Conservation (phyloP, 2,888 invertebrate species). For the Chalcosyrphus nemorum region DNA sequence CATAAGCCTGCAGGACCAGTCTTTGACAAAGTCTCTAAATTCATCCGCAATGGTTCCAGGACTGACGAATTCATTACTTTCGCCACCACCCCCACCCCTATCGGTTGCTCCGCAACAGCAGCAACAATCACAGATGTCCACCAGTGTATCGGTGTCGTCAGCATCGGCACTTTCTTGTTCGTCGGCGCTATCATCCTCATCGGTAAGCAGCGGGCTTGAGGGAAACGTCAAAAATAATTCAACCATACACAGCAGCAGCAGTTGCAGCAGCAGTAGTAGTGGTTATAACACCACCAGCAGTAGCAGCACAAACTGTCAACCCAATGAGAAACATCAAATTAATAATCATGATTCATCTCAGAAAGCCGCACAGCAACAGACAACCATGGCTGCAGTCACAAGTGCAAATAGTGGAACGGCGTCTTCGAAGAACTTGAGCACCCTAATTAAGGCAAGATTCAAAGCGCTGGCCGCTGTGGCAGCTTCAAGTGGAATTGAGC, state of each 20-base stretch:
- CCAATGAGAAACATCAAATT: constrained; percentile 42
- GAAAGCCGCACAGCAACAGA: constrained; percentile 47
- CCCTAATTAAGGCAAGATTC: constrained; percentile 74
- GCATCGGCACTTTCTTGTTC: constrained; percentile 9
- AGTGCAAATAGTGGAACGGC: constrained; percentile 39
- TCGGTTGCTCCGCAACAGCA: constrained; percentile 40
- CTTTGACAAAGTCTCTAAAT: constrained; percentile 26
- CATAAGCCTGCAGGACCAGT: constrained; percentile 67
- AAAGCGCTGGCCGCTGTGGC: constrained; percentile 74
- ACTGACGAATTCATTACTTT: constrained; percentile 17
- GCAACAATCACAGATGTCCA: constrained; percentile 40
- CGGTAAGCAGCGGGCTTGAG: constrained; percentile 1
- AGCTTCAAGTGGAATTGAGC: constrained; percentile 73
- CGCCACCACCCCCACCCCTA: constrained; percentile 55
- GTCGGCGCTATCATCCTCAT: constrained; percentile 25
- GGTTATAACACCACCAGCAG: constrained; percentile 52
- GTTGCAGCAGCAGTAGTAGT: constrained; percentile 58
- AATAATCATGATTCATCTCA: constrained; percentile 45
- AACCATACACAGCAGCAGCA: constrained; percentile 45
- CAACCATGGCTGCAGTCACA: constrained; percentile 35
- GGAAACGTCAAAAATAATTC: constrained; percentile 29
- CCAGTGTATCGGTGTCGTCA: constrained; percentile 3
- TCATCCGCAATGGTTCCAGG: not conserved
- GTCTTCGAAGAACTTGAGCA: constrained; percentile 68
- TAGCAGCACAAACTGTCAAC: constrained; percentile 44